Conservation (phyloP, 2,797 vertebrate species). For the Micrastur ruficollis region DNA sequence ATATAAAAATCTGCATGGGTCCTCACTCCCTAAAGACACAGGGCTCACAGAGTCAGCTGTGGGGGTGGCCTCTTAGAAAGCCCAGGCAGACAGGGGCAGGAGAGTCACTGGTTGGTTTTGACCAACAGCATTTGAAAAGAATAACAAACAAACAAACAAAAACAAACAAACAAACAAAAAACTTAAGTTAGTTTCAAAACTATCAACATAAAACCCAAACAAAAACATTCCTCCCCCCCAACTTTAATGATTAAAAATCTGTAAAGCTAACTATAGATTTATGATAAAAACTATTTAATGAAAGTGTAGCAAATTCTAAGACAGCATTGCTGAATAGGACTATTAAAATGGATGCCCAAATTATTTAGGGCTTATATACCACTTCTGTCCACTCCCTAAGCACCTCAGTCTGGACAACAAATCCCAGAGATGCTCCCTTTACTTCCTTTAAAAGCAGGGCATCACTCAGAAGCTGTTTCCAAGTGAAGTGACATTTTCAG, state of each 20-base stretch:
- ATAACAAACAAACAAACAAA: not conserved
- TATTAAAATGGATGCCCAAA: not conserved
- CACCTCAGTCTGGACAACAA: not conserved
- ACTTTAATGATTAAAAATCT: not conserved
- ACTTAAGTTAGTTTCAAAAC: not conserved
- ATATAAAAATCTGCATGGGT: not conserved
- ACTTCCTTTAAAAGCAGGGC: not conserved
- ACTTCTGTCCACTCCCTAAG: not conserved
- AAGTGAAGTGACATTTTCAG: not conserved
- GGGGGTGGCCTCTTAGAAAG: not conserved
- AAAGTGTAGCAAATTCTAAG: not conserved
- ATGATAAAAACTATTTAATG: not conserved
- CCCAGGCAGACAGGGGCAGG: not conserved
- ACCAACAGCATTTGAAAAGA: not conserved
- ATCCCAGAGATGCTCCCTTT: not conserved
- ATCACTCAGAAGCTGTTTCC: not conserved
- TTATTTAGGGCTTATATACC: not conserved
- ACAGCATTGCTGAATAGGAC: not conserved
- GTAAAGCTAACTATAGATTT: not conserved
- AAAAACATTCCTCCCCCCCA: rapidly evolving
- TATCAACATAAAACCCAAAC: not conserved
- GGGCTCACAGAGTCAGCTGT: not conserved
- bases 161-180: not conserved
- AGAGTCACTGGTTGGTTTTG: not conserved
- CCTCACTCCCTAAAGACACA: not conserved